These are phyloP conservation scores for Andinoacara biseriatus DNA, from an alignment of 2,113 vertebrate species.

Conservation along the genomic window DNA sequence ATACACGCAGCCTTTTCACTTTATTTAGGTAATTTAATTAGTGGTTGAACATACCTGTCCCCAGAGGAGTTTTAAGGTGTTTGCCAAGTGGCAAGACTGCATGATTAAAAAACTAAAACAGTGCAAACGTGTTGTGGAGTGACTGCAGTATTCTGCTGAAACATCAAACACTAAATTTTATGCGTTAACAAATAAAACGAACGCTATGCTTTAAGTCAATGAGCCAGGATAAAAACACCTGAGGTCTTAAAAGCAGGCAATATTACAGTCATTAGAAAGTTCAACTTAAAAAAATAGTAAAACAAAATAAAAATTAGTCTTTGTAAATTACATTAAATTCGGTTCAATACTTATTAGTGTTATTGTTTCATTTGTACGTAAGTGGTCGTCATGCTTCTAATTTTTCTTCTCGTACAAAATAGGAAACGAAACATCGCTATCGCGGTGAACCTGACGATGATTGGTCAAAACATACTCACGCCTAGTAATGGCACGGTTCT, in stretches of 20 bases:
- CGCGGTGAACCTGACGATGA: neutral
- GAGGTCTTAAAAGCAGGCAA: neutral
- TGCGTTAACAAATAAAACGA: neutral
- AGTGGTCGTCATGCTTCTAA: too few species aligned
- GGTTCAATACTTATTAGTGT: too few species aligned
- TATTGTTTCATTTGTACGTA: too few species aligned
- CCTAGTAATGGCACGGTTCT: neutral
- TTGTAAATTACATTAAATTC: neutral
- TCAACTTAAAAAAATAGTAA: neutral
- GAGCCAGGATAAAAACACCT: neutral
- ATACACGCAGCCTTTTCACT: accelerated
- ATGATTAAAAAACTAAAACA: neutral
- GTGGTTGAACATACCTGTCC: neutral
- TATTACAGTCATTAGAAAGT: neutral
- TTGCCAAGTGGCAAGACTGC: too few species aligned
- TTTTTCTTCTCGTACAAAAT: neutral
- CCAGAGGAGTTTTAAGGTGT: too few species aligned
- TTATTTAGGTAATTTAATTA: neutral
- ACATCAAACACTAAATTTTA: neutral
- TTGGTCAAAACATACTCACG: conserved; percentile 6
- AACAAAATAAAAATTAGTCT: neutral
- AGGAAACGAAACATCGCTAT: neutral
- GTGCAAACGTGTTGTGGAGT: neutral
- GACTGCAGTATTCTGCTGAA: neutral
- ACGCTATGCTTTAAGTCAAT: neutral